Conservation (phyloP, 2,888 invertebrate species). For the Marronus borbonicus region DNA sequence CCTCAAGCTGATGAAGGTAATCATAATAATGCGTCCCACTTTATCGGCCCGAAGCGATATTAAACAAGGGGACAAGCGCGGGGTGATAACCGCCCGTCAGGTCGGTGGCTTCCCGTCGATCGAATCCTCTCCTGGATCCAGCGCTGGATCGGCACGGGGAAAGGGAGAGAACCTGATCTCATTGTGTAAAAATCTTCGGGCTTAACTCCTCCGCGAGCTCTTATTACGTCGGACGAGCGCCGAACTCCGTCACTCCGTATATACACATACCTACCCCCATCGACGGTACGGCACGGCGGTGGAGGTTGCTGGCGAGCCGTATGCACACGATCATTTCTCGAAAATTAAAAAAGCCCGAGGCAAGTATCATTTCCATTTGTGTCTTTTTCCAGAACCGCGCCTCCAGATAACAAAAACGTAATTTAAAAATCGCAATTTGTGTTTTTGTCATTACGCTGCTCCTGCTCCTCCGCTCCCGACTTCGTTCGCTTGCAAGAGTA, state of each 20-base stretch:
- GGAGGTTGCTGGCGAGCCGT: conserved; percentile 43
- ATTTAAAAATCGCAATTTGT: conserved; percentile 70
- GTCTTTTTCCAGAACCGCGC: conserved; percentile 57
- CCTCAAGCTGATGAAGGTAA: conserved; percentile 11
- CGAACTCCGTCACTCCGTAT: conserved; percentile 8
- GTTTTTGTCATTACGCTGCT: conserved; percentile 61
- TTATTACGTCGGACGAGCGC: neutral
- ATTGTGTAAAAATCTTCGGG: conserved; percentile 15
- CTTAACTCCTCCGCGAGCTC: conserved; percentile 14
- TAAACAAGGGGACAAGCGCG: conserved; percentile 61
- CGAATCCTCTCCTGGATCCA: conserved; percentile 8
- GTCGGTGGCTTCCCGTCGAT: conserved; percentile 35
- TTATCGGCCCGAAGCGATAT: conserved; percentile 68
- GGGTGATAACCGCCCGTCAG: conserved; percentile 24
- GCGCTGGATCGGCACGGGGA: conserved; percentile 10
- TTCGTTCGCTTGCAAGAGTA: neutral
- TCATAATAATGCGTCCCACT: conserved; percentile 64
- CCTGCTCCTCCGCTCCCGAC: neutral
- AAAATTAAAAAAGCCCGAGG: conserved; percentile 70
- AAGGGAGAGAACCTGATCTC: neutral
- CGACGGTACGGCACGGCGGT: conserved; percentile 54
- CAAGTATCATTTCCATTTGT: conserved; percentile 69
- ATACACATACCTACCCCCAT: conserved; percentile 14
- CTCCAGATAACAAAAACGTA: conserved; percentile 68
- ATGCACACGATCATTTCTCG: conserved; percentile 69